Percentiles rank a stretch among this genome's conserved stretches.
Conservation (phyloP, 1,140 invertebrate species). For the Bombus waltoni region DNA sequence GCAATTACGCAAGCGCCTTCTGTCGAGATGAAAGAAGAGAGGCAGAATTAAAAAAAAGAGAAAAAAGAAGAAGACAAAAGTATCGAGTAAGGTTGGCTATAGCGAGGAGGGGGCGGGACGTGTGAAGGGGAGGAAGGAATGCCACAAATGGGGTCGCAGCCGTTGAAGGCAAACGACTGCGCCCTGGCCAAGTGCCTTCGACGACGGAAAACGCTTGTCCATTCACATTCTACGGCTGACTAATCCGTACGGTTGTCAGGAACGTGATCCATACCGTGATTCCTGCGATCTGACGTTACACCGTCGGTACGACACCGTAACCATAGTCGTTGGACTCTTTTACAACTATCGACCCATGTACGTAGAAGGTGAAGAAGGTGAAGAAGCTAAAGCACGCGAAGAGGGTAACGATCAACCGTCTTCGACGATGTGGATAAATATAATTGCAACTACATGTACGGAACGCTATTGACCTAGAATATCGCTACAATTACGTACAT, state of each 20-base stretch:
- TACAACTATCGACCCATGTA: not conserved
- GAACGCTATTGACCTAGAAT: too few species aligned
- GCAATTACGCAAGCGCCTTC: constrained; percentile 16
- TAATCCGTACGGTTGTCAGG: constrained; percentile 52
- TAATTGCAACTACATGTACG: too few species aligned
- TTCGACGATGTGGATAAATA: not conserved
- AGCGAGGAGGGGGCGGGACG: too few species aligned
- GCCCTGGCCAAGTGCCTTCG: constrained; percentile 56
- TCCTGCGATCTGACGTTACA: not conserved
- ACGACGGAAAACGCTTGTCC: constrained; percentile 50
- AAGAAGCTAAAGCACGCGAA: too few species aligned
- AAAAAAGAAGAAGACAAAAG: constrained; percentile 1
- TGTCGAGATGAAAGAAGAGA: not conserved
- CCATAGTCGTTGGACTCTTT: not conserved
- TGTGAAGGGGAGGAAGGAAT: constrained; percentile 73
- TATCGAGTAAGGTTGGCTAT: constrained; percentile 23
- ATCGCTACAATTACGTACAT: too few species aligned
- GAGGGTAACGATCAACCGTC: not conserved
- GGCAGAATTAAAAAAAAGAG: not conserved
- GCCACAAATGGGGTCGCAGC: constrained; percentile 80
- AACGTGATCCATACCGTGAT: constrained; percentile 33
- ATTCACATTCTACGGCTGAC: constrained; percentile 63
- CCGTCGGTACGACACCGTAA: not conserved
- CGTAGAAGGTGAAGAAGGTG: too few species aligned
- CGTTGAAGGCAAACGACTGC: constrained; percentile 80